Evolutionary conservation across 92 coral and sea anemone species (phyloP), one percentile per base, ranked within the genome.

Genomic region (Pocillopora grandis): DNA sequence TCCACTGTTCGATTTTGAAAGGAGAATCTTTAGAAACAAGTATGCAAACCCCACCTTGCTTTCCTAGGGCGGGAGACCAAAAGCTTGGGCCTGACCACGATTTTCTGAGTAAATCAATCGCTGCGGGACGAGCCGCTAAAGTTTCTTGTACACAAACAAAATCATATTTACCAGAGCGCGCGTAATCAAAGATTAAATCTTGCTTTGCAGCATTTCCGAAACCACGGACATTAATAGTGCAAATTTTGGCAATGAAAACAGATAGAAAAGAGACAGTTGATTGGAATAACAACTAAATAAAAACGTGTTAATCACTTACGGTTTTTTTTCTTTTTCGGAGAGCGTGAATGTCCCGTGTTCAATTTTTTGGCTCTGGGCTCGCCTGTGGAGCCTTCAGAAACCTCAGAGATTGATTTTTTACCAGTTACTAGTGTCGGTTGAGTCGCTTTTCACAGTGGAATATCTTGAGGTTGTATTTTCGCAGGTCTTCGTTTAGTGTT

Each of bases 11-110:
- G 0, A 77, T 16, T 19, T 78, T 55, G 0, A 73, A 64, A 0
- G 19, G 8, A 12, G 61, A 82, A 0, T 55, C 12, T 0, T 61
- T 14, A 2, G 23, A 9, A 10, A 88, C 13, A 1, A 88, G 10
- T 1, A 70, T 55, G 0, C 75, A 71, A 1, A 84, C 78, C 0
- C 88, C 91, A 0, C 78, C 82, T 3, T 85, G 85, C 19, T 55
- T 82, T 15, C 83, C 84, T 1, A 72, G 60, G 27, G 82, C 83
- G 0, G 79, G 79, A 15, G 79, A 82, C 91, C 91, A 88, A 2
- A 61, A 71, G 18, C 78, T 80, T 0, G 75, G 16, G 17, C 85
- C 85, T 2, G 36, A 27, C 91, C 91, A 88, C 0, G 55, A 37
- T 0, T 59, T 11, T 5, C 27, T 6, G 36, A 81, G 15, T 15